Evolutionary conservation across 2,797 vertebrate genomes (phyloP).

Genomic region (Meda fulgida): DNA sequence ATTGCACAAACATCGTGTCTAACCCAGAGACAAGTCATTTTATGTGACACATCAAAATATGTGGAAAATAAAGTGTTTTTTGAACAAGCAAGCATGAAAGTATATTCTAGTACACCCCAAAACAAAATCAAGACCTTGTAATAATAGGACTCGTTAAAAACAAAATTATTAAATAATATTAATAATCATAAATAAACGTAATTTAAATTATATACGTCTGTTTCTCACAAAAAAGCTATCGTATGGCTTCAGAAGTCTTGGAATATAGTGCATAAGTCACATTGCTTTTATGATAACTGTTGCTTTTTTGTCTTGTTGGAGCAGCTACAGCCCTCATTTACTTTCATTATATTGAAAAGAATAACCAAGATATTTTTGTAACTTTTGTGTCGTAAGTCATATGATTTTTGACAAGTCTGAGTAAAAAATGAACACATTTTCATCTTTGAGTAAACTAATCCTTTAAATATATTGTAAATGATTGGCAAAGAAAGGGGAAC

Average conservation of each 20-base stretch:
- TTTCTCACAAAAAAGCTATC: not conserved
- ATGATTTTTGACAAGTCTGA: not conserved
- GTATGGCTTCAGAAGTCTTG: not conserved
- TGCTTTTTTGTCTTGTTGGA: not conserved
- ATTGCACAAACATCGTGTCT: not conserved
- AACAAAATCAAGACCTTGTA: too few species aligned
- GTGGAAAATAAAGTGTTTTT: too few species aligned
- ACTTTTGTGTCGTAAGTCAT: not conserved
- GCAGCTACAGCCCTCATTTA: not conserved
- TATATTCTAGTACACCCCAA: too few species aligned
- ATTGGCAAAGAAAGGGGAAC: not conserved
- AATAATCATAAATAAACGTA: not conserved
- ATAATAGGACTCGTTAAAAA: too few species aligned
- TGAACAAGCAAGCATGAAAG: too few species aligned
- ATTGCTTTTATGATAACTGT: not conserved
- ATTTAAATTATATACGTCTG: not conserved
- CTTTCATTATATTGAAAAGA: not conserved
- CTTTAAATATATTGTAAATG: not conserved
- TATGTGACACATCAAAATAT: too few species aligned
- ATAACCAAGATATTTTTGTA: not conserved
- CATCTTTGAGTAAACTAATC: not conserved
- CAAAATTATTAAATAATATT: not conserved
- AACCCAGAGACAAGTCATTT: not conserved
- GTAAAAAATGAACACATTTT: not conserved
- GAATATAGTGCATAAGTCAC: not conserved